phyloP scores from a whole-genome alignment of 2,888 invertebrate genomes.

The Caenorhabditis sulstoni region DNA sequence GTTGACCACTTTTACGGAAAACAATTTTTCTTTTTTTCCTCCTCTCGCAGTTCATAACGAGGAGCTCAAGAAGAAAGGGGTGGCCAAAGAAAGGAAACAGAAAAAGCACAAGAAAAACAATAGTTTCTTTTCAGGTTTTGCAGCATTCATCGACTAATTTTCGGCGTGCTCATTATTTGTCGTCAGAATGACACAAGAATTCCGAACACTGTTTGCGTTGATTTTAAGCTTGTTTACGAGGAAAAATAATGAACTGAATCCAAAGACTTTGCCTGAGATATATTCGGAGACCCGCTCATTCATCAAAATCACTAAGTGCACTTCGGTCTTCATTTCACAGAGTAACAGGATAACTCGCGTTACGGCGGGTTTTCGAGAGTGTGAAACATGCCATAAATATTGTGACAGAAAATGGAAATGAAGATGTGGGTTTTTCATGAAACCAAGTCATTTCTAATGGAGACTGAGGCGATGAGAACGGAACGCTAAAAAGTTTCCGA shows the following conservation, averaged over 20 bases:
- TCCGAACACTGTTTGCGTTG: constrained; percentile 16
- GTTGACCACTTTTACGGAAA: constrained; percentile 30
- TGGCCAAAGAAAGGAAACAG: neutral
- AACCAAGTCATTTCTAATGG: constrained; percentile 34
- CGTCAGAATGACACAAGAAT: constrained; percentile 18
- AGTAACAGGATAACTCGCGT: constrained; percentile 7
- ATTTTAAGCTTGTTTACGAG: constrained; percentile 12
- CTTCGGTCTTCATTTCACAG: constrained; percentile 42
- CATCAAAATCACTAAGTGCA: constrained; percentile 48
- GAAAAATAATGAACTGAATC: constrained; percentile 15
- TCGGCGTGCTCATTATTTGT: constrained; percentile 17
- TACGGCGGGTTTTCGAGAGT: constrained; percentile 1
- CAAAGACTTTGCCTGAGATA: constrained; percentile 15
- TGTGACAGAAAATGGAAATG: constrained; percentile 4
- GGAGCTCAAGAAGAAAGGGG: constrained; percentile 14
- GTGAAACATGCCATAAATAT: constrained; percentile 26
- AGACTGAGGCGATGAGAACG: constrained; percentile 31
- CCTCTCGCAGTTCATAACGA: constrained; percentile 39
- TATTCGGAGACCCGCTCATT: constrained; percentile 48
- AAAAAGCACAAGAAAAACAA: neutral
- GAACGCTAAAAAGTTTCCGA: constrained; percentile 26
- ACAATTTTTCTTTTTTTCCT: constrained; percentile 44
- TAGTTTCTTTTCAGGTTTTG: constrained; percentile 29
- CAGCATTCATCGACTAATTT: constrained; percentile 15
- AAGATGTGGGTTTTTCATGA: constrained; percentile 23